Evolutionary conservation across 2,113 vertebrate species (phyloP), one percentile per base, ranked within the genome.

Genomic region (Dromaius novaehollandiae): DNA sequence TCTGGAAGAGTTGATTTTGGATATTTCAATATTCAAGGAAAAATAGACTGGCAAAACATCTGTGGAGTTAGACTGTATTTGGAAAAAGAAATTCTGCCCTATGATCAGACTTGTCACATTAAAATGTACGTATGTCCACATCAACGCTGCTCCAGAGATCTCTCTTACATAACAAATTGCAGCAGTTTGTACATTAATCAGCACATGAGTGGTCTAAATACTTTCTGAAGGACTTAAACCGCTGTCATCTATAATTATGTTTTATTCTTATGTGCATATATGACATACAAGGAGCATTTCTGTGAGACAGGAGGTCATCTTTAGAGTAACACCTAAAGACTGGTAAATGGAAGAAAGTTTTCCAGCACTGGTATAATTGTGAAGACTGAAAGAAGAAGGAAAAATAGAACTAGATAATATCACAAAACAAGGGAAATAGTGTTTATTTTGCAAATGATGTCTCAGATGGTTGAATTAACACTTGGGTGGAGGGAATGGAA

Each of bases 11-110:
- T 25, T 93, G 7, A 1, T 28, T 97, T 95, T 71, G 24, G 26
- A 88, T 71, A 95, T 84, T 81, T 53, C 66, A 89, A 65, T 89
- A 82, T 75, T 94, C 51, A 89, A 63, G 68, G 88, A 84, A 70
- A 94, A 69, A 25, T 81, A 51, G 70, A 28, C 32, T 80, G 51
- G 16, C 9, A 73, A 42, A 91, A 51, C 36, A 82, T 19, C 36
- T 81, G 25, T 78, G 80, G 90, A 69, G 19, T 61, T 46, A 55
- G 32, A 73, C 34, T 58, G 8, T 78, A 82, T 93, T 87, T 92
- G 61, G 82, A 90, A 95, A 80, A 86, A 50, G 34, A 83, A 81
- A 83, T 38, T 85, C 15, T 80, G 5, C 86, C 88, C 13, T 56
- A 53, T 25, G 73, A 36, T 80, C 60, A 75, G 26, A 80, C 11